Percentiles rank a stretch among this genome's conserved stretches.
phyloP scores from a whole-genome alignment of 2,113 vertebrate genomes.

The Lophotis ruficrista region DNA sequence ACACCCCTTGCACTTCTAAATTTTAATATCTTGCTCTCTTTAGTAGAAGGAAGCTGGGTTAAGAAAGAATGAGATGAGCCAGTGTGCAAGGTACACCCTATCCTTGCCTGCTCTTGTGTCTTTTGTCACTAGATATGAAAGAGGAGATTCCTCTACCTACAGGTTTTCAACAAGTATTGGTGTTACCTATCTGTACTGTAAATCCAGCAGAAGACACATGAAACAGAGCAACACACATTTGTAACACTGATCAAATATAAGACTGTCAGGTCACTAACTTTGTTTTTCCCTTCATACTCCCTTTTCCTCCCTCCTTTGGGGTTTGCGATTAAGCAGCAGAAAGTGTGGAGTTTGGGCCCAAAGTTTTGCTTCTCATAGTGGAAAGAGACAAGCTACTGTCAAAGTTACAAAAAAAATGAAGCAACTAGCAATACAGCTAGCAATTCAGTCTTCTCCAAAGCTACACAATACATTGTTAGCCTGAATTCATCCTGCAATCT shows the following conservation, averaged over 20 bases:
- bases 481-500: neutral
- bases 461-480: neutral
- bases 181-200: neutral
- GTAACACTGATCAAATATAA: neutral
- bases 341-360: neutral
- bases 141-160: neutral
- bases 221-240: neutral
- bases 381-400: neutral
- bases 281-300: neutral
- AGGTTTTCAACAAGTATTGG: neutral
- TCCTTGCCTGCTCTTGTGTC: neutral
- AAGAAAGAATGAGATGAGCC: neutral
- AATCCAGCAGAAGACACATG: neutral
- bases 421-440: neutral
- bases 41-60: neutral
- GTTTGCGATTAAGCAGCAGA: neutral
- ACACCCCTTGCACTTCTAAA: neutral
- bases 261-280: neutral
- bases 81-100: too few relatives aligned
- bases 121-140: neutral
- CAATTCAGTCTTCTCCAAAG: neutral
- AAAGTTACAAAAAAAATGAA: neutral
- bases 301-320: neutral
- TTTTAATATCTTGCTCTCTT: neutral
- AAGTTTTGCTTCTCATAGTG: neutral